phyloP scores from a whole-genome alignment of 2,888 invertebrate genomes.

The Archips crataeganus region DNA sequence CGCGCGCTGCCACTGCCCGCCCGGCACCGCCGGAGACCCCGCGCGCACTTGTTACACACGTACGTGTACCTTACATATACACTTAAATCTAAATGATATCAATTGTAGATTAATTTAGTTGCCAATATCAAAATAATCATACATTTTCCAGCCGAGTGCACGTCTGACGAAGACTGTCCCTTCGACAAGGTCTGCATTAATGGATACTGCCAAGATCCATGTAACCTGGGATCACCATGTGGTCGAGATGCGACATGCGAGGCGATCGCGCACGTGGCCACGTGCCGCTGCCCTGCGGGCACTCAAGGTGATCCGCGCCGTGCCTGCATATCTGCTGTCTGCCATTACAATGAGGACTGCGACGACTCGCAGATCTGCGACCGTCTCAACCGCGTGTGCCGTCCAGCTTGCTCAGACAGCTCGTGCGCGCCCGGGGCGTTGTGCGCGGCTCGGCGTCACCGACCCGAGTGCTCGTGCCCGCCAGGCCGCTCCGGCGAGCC shows the following conservation, averaged over 20 bases:
- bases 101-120: no score
- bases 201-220: constrained; percentile 93
- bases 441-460: constrained; percentile 91
- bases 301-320: constrained; percentile 94
- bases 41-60: constrained; percentile 94
- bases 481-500: constrained; percentile 93
- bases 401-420: constrained; percentile 93
- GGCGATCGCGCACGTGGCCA: constrained; percentile 90
- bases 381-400: constrained; percentile 92
- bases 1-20: constrained; percentile 93
- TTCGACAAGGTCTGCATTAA: constrained; percentile 93
- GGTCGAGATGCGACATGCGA: constrained; percentile 92
- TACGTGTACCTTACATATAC: constrained; percentile 73
- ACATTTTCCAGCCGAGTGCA: constrained; percentile 91
- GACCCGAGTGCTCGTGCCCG: constrained; percentile 91
- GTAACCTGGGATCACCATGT: constrained; percentile 89
- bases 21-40: constrained; percentile 95
- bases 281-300: constrained; percentile 93
- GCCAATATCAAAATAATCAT: not conserved
- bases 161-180: constrained; percentile 92
- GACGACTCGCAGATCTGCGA: constrained; percentile 94
- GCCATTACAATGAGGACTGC: constrained; percentile 96
- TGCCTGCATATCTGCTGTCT: constrained; percentile 93
- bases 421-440: constrained; percentile 92
- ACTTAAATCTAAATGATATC: no score